Evolutionary conservation across 1,140 invertebrate genomes (phyloP).

Genomic region (Onthophagus taurus): DNA sequence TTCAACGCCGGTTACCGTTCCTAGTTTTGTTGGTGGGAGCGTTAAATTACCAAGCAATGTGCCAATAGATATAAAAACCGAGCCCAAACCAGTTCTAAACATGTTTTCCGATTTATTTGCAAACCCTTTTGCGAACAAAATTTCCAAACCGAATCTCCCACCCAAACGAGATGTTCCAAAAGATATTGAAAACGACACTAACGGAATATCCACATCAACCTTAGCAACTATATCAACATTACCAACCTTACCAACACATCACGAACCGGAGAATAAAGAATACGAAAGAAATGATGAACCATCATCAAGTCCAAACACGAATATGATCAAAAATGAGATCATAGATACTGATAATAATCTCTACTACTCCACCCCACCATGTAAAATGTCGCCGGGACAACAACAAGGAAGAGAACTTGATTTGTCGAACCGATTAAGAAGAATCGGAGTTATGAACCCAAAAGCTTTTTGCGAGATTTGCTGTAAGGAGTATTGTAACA

Average conservation of each 20-base stretch:
- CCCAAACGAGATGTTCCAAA: not conserved
- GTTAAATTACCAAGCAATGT: constrained; percentile 30
- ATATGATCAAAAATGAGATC: constrained; percentile 30
- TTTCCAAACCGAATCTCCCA: not conserved
- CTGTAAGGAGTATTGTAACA: constrained; percentile 91
- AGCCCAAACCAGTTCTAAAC: constrained; percentile 30
- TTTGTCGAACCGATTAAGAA: constrained; percentile 59
- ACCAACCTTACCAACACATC: not conserved
- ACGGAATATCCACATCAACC: not conserved
- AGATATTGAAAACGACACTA: not conserved
- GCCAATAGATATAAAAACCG: constrained; percentile 36
- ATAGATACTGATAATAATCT: constrained; percentile 20
- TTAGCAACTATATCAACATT: not conserved
- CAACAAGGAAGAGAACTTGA: constrained; percentile 37
- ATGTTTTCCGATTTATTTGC: constrained; percentile 21
- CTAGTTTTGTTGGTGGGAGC: constrained; percentile 25
- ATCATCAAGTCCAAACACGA: constrained; percentile 31
- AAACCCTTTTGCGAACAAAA: constrained; percentile 26
- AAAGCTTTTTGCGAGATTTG: constrained; percentile 91
- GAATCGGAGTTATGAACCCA: constrained; percentile 71
- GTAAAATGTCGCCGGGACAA: constrained; percentile 31
- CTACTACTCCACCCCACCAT: constrained; percentile 27
- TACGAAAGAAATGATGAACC: constrained; percentile 21
- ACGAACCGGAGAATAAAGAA: not conserved
- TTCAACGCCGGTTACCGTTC: constrained; percentile 36